Conservation (phyloP, 1,140 invertebrate species). For the Bombus fervidus region DNA sequence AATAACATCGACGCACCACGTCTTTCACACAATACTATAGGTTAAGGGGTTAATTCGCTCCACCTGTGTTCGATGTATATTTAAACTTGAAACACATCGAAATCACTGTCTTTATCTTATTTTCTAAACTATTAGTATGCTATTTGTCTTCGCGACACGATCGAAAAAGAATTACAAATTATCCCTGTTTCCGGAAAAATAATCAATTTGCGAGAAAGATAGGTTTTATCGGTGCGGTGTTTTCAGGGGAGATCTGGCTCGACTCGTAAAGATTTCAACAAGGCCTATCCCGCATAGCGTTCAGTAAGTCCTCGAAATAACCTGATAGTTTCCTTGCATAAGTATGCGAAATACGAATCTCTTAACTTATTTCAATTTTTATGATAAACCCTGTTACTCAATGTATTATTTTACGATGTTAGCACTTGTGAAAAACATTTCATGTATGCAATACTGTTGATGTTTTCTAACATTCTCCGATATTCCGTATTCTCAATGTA, state of each 20-base stretch:
- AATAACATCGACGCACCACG: too few species aligned
- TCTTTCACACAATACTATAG: too few species aligned
- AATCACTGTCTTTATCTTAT: background rate
- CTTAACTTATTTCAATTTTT: constrained; percentile 36
- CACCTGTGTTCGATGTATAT: too few species aligned
- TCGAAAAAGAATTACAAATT: background rate
- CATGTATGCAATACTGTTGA: constrained; percentile 38
- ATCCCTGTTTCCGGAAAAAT: background rate
- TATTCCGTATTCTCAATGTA: constrained; percentile 9
- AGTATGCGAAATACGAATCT: constrained; percentile 35
- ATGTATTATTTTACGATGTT: constrained; percentile 50
- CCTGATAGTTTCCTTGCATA: constrained; percentile 47
- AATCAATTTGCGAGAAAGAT: constrained; percentile 9
- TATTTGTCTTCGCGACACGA: background rate
- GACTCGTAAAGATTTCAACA: constrained; percentile 79
- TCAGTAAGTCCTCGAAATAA: constrained; percentile 78
- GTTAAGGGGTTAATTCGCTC: background rate
- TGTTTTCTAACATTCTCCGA: constrained; percentile 43
- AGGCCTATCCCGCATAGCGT: constrained; percentile 79
- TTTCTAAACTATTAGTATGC: background rate
- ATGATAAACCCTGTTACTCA: constrained; percentile 39
- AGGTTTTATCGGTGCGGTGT: constrained; percentile 74
- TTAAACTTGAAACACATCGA: too few species aligned
- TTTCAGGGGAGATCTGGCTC: constrained; percentile 86
- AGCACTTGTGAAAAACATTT: constrained; percentile 41